Conservation (phyloP, 2,113 vertebrate species). For the Pygoscelis adeliae region DNA sequence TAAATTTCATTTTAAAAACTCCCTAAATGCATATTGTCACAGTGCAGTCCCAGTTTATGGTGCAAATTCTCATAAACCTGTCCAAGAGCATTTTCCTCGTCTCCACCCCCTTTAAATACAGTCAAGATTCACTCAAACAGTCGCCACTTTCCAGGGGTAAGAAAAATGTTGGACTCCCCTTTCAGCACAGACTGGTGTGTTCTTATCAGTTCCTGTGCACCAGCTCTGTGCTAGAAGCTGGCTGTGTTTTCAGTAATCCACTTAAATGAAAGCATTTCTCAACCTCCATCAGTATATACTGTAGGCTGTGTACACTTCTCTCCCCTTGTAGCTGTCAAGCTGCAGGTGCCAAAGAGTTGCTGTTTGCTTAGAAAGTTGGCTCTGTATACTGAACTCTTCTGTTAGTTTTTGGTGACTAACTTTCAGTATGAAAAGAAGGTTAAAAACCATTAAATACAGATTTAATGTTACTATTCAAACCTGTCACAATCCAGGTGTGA, state of each 20-base stretch:
- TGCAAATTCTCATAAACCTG: neutral
- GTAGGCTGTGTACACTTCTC: neutral
- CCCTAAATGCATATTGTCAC: constrained; percentile 8
- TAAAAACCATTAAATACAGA: neutral
- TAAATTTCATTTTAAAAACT: constrained; percentile 7
- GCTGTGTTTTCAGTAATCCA: neutral
- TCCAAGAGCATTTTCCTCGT: neutral
- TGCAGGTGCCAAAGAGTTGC: neutral
- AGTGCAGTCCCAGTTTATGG: neutral
- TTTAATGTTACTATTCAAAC: neutral
- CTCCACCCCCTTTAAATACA: neutral
- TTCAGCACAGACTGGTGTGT: neutral
- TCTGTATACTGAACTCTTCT: neutral
- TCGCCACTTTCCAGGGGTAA: neutral
- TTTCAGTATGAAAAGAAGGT: neutral
- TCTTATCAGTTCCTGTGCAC: neutral
- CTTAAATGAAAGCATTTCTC: neutral
- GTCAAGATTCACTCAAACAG: neutral
- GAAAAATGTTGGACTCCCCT: neutral
- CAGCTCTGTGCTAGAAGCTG: neutral
- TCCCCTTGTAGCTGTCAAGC: neutral
- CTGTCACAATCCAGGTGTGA: fast-evolving
- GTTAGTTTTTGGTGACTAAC: neutral
- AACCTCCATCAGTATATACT: neutral
- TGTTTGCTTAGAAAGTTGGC: neutral